Percentiles rank a stretch among this genome's conserved stretches.
Evolutionary conservation across 1,140 invertebrate species (phyloP).

Genomic region (Papilio glaucus): DNA sequence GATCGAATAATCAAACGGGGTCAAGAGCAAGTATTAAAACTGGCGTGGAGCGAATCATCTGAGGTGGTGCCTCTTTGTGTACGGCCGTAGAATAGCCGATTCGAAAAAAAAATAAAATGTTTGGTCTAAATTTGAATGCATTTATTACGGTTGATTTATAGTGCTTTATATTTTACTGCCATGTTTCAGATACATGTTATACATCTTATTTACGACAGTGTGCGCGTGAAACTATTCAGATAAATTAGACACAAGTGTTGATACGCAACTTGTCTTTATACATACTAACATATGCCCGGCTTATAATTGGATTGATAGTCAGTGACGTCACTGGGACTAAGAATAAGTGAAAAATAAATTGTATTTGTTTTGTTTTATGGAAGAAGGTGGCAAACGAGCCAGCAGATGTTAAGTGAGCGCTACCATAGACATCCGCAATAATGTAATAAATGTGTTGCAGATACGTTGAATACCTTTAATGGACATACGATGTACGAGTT

Average conservation of each 20-base stretch:
- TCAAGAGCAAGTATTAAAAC: background rate
- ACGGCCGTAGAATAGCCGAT: too few relatives aligned
- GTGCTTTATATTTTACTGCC: background rate
- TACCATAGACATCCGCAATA: too few relatives aligned
- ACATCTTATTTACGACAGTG: constrained; percentile 14
- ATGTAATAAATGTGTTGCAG: too few relatives aligned
- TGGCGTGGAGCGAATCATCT: background rate
- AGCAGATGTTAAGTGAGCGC: too few relatives aligned
- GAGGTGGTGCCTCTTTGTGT: background rate
- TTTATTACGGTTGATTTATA: constrained; percentile 5
- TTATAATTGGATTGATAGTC: background rate
- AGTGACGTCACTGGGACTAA: too few relatives aligned
- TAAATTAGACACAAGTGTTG: constrained; percentile 12
- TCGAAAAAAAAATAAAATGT: constrained; percentile 5
- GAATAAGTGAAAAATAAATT: too few relatives aligned
- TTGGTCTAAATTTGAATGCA: background rate
- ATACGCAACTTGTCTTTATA: background rate
- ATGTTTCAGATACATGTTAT: background rate
- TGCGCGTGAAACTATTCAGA: constrained; percentile 18
- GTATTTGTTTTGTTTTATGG: too few relatives aligned
- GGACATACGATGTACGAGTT: too few relatives aligned
- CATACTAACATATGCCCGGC: background rate
- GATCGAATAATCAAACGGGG: constrained; percentile 3
- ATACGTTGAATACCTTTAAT: too few relatives aligned
- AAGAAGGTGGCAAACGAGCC: too few relatives aligned